phyloP scores from a whole-genome alignment of 2,797 vertebrate species.

The Halcyon leucocephala region DNA sequence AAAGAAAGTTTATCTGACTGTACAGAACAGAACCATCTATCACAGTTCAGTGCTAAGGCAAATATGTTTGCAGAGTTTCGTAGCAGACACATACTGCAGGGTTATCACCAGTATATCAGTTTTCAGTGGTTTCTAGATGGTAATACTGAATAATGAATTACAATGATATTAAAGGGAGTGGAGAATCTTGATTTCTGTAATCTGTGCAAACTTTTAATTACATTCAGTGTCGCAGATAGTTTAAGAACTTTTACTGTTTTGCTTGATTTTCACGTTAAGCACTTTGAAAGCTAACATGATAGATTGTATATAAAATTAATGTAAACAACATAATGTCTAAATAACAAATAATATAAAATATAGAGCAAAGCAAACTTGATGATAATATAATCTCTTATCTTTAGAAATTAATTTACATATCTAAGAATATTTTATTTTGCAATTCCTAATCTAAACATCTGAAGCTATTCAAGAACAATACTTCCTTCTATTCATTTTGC shows the following conservation, averaged over 20 bases:
- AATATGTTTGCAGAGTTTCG: background rate
- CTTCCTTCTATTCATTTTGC: background rate
- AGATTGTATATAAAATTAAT: background rate
- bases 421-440: background rate
- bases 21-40: background rate
- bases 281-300: background rate
- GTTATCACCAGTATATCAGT: slow-evolving; percentile 3
- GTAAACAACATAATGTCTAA: background rate
- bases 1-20: background rate
- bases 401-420: background rate
- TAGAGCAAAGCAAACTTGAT: background rate
- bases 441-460: background rate
- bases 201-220: background rate
- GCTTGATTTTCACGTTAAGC: background rate
- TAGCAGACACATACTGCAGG: background rate
- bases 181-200: background rate
- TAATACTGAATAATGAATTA: slow-evolving; percentile 17
- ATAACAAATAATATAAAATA: background rate
- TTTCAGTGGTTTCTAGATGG: background rate
- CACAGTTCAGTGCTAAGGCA: background rate
- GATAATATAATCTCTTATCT: background rate
- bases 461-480: background rate
- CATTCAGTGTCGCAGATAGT: background rate
- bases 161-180: background rate
- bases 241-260: background rate